phyloP scores from a whole-genome alignment of 1,140 invertebrate genomes.

The Grapholita molesta region DNA sequence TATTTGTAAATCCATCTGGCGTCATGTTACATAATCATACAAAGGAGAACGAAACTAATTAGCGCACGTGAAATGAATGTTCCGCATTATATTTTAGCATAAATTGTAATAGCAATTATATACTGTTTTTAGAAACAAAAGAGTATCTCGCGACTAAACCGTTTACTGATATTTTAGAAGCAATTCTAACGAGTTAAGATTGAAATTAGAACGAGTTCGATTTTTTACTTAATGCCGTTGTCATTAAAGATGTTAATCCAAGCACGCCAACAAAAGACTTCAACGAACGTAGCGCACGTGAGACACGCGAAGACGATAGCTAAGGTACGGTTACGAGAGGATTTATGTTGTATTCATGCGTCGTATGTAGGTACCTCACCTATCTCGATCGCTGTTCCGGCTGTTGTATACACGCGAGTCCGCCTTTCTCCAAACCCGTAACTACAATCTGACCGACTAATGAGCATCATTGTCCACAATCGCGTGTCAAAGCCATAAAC shows the following conservation, averaged over 20 bases:
- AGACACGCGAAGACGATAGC: constrained; percentile 23
- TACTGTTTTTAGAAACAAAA: background rate
- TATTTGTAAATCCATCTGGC: background rate
- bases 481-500: constrained; percentile 5
- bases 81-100: constrained; percentile 6
- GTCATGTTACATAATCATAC: constrained; percentile 7
- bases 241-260: constrained; percentile 6
- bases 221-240: background rate
- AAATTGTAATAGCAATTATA: background rate
- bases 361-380: background rate
- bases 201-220: background rate
- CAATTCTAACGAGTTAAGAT: background rate
- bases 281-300: constrained; percentile 34
- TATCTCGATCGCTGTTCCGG: constrained; percentile 15
- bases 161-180: background rate
- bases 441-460: constrained; percentile 48
- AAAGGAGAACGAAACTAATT: background rate
- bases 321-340: background rate
- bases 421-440: constrained; percentile 52
- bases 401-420: constrained; percentile 20
- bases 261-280: constrained; percentile 44
- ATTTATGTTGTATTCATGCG: constrained; percentile 14
- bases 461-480: constrained; percentile 6
- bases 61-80: background rate
- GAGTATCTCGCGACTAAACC: background rate